These are phyloP conservation scores for Drosophila pseudoananassae DNA, from an alignment of 1,140 invertebrate species.

Conservation along the genomic window DNA sequence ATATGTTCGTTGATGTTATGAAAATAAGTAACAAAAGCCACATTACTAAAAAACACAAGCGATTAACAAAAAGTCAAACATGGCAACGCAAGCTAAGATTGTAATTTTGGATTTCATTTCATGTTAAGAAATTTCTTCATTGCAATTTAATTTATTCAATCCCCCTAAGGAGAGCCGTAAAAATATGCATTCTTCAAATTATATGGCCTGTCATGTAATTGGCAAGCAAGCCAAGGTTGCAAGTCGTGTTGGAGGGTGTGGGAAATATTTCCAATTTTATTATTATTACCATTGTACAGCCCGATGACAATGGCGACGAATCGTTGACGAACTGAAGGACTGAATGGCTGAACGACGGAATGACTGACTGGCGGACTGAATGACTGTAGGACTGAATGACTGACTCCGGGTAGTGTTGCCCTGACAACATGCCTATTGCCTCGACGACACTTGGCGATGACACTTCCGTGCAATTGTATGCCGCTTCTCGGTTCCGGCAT, in stretches of 20 bases:
- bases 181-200: slow-evolving; percentile 42
- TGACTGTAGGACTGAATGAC: slow-evolving; percentile 15
- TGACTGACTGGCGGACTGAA: slow-evolving; percentile 9
- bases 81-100: too few relatives aligned
- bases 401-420: slow-evolving; percentile 18
- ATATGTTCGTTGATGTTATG: not conserved
- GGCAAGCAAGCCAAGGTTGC: slow-evolving; percentile 24
- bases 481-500: slow-evolving; percentile 62
- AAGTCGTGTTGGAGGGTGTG: slow-evolving; percentile 40
- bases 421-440: slow-evolving; percentile 68
- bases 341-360: slow-evolving; percentile 20
- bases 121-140: not conserved
- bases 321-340: slow-evolving; percentile 25
- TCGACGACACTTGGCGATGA: slow-evolving; percentile 76
- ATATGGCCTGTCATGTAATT: slow-evolving; percentile 23
- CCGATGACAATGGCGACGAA: slow-evolving; percentile 29
- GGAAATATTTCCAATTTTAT: slow-evolving; percentile 50
- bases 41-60: too few relatives aligned
- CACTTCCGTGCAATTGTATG: slow-evolving; percentile 79
- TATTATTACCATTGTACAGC: slow-evolving; percentile 49
- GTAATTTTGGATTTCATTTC: too few relatives aligned
- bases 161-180: slow-evolving; percentile 14
- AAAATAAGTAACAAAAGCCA: not conserved
- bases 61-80: too few relatives aligned
- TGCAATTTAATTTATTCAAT: slow-evolving; percentile 29